Evolutionary conservation across 2,797 vertebrate genomes (phyloP).

Genomic region (Leptoclinus maculatus): DNA sequence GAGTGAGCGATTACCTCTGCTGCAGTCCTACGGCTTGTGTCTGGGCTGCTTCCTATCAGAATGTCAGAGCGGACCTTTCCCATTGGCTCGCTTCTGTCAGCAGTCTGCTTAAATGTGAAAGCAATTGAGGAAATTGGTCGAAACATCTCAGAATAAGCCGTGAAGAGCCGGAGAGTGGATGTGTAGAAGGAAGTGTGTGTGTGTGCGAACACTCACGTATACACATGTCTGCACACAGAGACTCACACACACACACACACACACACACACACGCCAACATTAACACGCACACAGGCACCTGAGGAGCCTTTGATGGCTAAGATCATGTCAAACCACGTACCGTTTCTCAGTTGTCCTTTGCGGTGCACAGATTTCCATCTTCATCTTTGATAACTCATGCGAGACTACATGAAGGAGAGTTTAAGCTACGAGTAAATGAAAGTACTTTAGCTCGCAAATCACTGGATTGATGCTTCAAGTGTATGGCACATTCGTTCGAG

Average conservation of each 20-base stretch:
- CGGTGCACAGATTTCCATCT: conserved; percentile 25
- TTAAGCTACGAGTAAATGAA: neutral
- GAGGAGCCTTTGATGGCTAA: conserved; percentile 31
- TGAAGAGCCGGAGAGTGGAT: conserved; percentile 45
- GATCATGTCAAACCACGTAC: conserved; percentile 25
- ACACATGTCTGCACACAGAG: neutral
- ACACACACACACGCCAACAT: neutral
- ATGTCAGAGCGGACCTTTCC: conserved; percentile 76
- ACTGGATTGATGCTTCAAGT: neutral
- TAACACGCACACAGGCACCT: conserved; percentile 12
- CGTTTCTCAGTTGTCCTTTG: conserved; percentile 21
- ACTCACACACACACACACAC: neutral
- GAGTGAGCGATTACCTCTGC: conserved; percentile 54
- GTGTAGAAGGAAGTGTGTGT: conserved; percentile 1
- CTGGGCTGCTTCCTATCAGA: conserved; percentile 74
- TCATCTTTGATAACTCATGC: conserved; percentile 21
- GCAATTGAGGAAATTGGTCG: conserved; percentile 78
- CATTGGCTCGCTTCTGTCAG: conserved; percentile 71
- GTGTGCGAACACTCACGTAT: neutral
- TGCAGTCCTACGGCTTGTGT: conserved; percentile 54
- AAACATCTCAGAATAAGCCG: conserved; percentile 63
- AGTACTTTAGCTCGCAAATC: conserved; percentile 25
- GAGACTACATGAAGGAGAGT: conserved; percentile 12
- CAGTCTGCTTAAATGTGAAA: conserved; percentile 79
- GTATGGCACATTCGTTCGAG: conserved; percentile 7